Base-by-base conservation (phyloP, 2,113 vertebrate genomes). In the Paramormyrops kingsleyae region DNA sequence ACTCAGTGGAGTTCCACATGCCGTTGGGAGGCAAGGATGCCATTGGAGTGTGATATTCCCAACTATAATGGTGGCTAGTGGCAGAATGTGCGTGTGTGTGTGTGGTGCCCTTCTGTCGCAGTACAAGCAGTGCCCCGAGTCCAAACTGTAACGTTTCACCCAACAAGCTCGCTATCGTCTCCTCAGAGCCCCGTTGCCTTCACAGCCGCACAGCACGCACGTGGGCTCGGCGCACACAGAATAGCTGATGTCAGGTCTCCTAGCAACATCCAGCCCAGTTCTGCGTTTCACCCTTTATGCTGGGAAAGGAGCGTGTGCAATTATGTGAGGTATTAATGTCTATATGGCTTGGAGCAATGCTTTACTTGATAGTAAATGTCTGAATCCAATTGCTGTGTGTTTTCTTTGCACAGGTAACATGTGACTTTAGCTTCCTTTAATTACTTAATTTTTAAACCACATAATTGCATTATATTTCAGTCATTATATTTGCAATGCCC, bases 191-290 rank as follows among this genome's bases (percentile, higher is more conserved):
- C 90, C 31, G 49, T 88, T 89, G 83, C 91, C 89, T 93, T 94
- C 92, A 93, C 91, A 93, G 39, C 8, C 85, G 89, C 88, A 21
- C 90, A 85, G 91, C 90, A 91, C 90, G 91, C 94, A 95, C 53
- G 93, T 93, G 92, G 93, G 92, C 91, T 92, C 83, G 90, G 70
- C 91, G 85, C 89, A 91, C 91, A 94, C 90, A 92, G 93, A 92
- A 92, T 88, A 92, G 89, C 91, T 89, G 89, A 94, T 95, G 92
- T 92, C 91, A 90, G 90, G 93, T 95, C 94, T 93, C 96, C 94
- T 96, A 95, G 96, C 96, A 96, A 96, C 96, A 24, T 91, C 91
- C 91, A 92, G 90, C 89, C 89, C 90, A 59, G 83, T 90, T 92
- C 70, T n/a, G 50, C 87, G 31, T 87, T 91, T 91, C 80, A 85